Evolutionary conservation across 2,888 invertebrate genomes (phyloP), one percentile per base, ranked within the genome.

Genomic region (Erebia ligea): DNA sequence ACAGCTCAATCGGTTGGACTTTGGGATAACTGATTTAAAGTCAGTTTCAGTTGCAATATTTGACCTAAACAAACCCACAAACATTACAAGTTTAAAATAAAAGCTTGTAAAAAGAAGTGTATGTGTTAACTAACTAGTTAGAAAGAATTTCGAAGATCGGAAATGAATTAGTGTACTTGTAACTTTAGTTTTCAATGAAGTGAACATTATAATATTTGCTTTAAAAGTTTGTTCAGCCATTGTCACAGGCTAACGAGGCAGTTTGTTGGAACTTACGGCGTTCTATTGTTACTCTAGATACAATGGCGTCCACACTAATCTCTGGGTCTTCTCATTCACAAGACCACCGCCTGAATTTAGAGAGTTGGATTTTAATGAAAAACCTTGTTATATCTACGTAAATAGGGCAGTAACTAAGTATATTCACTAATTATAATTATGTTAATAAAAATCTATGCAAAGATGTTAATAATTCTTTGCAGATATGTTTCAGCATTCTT

Each of bases 151-250:
- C 3, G n/a, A 58, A 68, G 57, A 66, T 68, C 68, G 77, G 79
- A 78, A 76, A 77, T 73, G 70, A 34, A 25, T n/a, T n/a, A n/a
- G 25, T 25, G 25, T 25, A 25, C n/a, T n/a, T 3, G 25, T 25
- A 25, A 25, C 25, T 71, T 69, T 52, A 66, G 68, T 67, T 69
- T 50, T 57, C 64, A 71, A 67, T 63, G 63, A 57, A 68, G 54
- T 66, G 69, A 73, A 71, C 74, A 72, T 70, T 80, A 77, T 77
- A 70, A 77, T 77, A 70, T 76, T 75, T 75, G 75, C 75, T 82
- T 82, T 82, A 80, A 80, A 81, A 79, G 77, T 82, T 80, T 81
- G 78, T 82, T 79, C 79, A 80, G 77, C 78, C 80, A 86, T 88
- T 89, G 87, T 90, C 86, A 70, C 79, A 71, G 75, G 71, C 75